Base-by-base conservation (phyloP, 2,797 vertebrate species). In the Acanthiza pusilla region DNA sequence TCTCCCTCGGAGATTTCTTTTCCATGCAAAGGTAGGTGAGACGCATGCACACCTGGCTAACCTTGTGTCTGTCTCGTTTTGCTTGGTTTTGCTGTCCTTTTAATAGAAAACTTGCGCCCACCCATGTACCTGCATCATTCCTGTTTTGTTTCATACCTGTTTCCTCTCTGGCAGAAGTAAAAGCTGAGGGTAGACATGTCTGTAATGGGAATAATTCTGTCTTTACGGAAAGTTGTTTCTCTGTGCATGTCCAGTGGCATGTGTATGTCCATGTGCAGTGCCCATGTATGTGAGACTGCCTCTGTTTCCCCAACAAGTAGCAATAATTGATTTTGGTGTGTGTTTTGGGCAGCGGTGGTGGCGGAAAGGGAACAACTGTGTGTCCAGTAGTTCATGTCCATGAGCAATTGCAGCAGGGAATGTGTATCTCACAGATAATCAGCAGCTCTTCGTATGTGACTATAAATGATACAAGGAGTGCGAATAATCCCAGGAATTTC, bases 11-110 rank as follows among this genome's bases (percentile, higher is more conserved):
- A 96, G 97, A 96, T 96, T 96, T 96, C 96, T 94, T 89, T 97
- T 97, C 97, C 97, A 97, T 97, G 97, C 97, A 85, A 97, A 98
- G 98, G 98, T 98, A 98, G 97, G 98, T 97, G 94, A 96, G 89
- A 93, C 0, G 92, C 83, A 81, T 92, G 93, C 93, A 96, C 92
- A 94, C 83, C 94, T 89, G 81, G 47, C 42, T 95, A 88, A 78
- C 57, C 91, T 82, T 81, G 8, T 92, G 88, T 88, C 89, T 96
- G 86, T 96, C 94, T 95, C 1, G 2, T 95, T 93, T 71, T 26
- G 5, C 79, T 92, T 87, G 63, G 2, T 78, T 87, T 92, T 84
- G 43, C 75, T 96, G 84, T 93, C 91, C 83, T 88, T 79, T 25
- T 72, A 81, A 74, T 57, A 82, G 87, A 89, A 88, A 94, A 97